Evolutionary conservation across 2,797 vertebrate genomes (phyloP).

Genomic region (Choloepus didactylus): DNA sequence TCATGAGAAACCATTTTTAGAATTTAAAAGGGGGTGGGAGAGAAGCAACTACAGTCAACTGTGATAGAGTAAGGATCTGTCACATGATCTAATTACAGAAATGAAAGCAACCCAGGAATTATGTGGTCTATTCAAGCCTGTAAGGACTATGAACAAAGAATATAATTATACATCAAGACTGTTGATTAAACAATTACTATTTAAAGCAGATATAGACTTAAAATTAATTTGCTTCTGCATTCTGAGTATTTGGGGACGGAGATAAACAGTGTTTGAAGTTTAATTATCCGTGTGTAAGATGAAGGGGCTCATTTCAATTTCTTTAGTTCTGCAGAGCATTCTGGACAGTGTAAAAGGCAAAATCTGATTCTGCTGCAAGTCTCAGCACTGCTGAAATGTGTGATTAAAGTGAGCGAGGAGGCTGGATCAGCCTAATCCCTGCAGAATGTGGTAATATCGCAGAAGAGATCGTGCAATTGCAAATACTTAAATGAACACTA

Average conservation of each 20-base stretch:
- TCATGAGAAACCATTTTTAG: slow-evolving; percentile 73
- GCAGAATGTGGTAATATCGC: slow-evolving; percentile 72
- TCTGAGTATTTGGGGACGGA: slow-evolving; percentile 87
- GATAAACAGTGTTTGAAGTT: slow-evolving; percentile 91
- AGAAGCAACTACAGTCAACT: slow-evolving; percentile 72
- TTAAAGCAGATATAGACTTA: slow-evolving; percentile 90
- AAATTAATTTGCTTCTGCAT: slow-evolving; percentile 90
- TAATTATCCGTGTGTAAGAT: slow-evolving; percentile 89
- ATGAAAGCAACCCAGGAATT: slow-evolving; percentile 88
- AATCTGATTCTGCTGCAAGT: slow-evolving; percentile 75
- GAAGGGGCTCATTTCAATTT: slow-evolving; percentile 88
- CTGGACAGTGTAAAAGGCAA: slow-evolving; percentile 71
- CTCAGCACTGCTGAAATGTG: slow-evolving; percentile 80
- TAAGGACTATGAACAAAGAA: slow-evolving; percentile 88
- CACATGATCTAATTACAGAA: slow-evolving; percentile 88
- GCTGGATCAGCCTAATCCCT: slow-evolving; percentile 82
- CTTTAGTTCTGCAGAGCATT: slow-evolving; percentile 79
- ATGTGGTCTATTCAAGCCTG: slow-evolving; percentile 89
- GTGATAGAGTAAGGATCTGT: slow-evolving; percentile 82
- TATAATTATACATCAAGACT: slow-evolving; percentile 88
- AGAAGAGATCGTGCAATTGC: slow-evolving; percentile 72
- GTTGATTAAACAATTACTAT: slow-evolving; percentile 91
- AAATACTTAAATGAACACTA: slow-evolving; percentile 84
- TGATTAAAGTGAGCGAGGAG: slow-evolving; percentile 83
- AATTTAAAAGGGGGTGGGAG: slow-evolving; percentile 59